phyloP scores from a whole-genome alignment of 2,113 vertebrate genomes.

The Brachyistius frenatus region DNA sequence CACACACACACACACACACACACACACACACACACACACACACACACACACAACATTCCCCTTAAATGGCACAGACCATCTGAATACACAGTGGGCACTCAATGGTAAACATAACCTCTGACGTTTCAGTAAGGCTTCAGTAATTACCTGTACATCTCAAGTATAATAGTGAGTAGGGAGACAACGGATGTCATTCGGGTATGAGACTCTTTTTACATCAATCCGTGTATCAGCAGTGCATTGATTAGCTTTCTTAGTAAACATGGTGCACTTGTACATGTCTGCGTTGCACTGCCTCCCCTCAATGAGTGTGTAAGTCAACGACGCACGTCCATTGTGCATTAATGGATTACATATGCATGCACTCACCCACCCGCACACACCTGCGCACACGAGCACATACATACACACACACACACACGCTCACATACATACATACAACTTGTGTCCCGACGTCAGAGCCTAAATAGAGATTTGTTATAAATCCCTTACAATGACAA shows the following conservation, averaged over 20 bases:
- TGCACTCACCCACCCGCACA: too few species aligned
- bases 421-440: constrained; percentile 40
- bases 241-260: constrained; percentile 61
- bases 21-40: too few species aligned
- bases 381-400: not conserved
- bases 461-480: constrained; percentile 36
- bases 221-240: not conserved
- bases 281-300: not conserved
- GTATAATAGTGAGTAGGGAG: constrained; percentile 18
- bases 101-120: constrained; percentile 19
- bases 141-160: constrained; percentile 47
- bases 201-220: constrained; percentile 21
- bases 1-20: not conserved
- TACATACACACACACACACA: constrained; percentile 26
- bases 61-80: constrained; percentile 31
- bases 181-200: constrained; percentile 2
- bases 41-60: not conserved
- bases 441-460: constrained; percentile 44
- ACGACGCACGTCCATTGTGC: constrained; percentile 55
- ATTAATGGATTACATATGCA: constrained; percentile 49
- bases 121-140: constrained; percentile 27
- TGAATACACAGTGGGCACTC: constrained; percentile 40
- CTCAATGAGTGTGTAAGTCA: constrained; percentile 42
- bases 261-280: constrained; percentile 42
- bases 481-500: constrained; percentile 29